Evolutionary conservation across 1,140 invertebrate species (phyloP).

Genomic region (Zaprionus gabonicus): DNA sequence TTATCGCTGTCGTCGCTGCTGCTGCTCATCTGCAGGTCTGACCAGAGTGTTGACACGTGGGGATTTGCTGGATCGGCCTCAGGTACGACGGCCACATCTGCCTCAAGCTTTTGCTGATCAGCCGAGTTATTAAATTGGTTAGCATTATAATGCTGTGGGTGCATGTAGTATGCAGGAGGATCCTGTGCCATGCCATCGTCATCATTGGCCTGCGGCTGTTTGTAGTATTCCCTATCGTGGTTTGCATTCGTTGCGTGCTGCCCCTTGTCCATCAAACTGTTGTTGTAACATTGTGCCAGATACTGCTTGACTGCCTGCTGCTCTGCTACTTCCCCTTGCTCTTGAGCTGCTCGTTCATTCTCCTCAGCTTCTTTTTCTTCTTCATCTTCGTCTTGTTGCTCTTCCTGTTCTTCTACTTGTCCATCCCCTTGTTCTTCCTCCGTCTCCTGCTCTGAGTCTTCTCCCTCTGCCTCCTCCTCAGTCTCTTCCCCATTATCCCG

Average conservation of each 20-base stretch:
- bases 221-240: not conserved
- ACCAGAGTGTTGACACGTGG: conserved; percentile 9
- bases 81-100: not conserved
- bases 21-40: conserved; percentile 17
- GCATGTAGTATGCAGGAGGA: not conserved
- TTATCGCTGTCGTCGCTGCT: conserved; percentile 16
- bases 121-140: not conserved
- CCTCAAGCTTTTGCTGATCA: not conserved
- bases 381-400: not conserved
- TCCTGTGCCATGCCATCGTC: not conserved
- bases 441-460: not conserved
- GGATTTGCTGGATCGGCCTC: not conserved
- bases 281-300: not conserved
- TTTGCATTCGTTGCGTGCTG: not conserved
- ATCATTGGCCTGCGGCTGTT: not conserved
- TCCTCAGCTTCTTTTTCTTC: not conserved
- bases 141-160: not conserved
- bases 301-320: not conserved
- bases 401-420: not conserved
- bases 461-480: not conserved
- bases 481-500: not conserved
- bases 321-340: not conserved
- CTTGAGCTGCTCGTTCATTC: not conserved
- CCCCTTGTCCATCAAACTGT: not conserved
- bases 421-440: not conserved